Evolutionary conservation across 2,113 vertebrate genomes (phyloP).

Genomic region (Eulemur rufifrons): DNA sequence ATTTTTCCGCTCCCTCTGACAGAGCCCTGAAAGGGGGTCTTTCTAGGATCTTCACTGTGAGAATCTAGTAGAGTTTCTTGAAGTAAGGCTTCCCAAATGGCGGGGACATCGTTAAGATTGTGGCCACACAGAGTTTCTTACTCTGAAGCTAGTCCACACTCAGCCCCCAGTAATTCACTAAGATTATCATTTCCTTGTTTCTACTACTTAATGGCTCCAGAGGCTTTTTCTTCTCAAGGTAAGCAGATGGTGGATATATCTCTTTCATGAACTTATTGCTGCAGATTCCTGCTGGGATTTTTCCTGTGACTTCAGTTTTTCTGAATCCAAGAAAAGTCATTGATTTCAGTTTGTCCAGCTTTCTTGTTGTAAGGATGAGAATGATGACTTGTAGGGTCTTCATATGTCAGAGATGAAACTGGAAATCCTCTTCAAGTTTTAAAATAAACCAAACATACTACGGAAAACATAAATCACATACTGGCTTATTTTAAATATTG

Average conservation of each 20-base stretch:
- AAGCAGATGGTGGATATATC: background rate
- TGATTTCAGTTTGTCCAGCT: background rate
- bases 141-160: background rate
- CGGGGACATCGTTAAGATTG: background rate
- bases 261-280: background rate
- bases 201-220: background rate
- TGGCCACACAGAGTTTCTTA: background rate
- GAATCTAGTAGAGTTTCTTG: background rate
- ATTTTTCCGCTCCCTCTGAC: background rate
- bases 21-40: background rate
- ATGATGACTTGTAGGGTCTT: background rate
- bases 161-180: background rate
- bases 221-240: background rate
- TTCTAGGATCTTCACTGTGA: background rate
- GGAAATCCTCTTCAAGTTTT: background rate
- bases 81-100: background rate
- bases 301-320: background rate
- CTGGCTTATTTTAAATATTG: background rate
- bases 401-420: background rate
- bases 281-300: background rate
- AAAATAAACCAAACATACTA: background rate
- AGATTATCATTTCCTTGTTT: background rate
- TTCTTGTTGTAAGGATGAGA: background rate
- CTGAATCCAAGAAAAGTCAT: background rate
- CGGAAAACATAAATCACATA: background rate